Conservation (phyloP, 2,888 invertebrate species). For the Perithous albicinctus region DNA sequence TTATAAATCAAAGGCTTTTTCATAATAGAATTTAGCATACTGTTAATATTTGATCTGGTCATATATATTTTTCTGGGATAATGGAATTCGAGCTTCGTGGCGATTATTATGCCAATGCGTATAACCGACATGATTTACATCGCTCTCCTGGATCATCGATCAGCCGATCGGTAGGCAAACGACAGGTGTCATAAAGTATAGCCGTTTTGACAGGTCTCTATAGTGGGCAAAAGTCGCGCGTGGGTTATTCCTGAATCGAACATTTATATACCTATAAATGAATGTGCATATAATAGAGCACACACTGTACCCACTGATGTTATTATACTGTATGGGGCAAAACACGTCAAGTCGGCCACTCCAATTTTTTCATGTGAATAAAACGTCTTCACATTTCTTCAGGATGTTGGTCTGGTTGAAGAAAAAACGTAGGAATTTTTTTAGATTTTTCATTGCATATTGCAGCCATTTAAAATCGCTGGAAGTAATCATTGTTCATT, state of each 20-base stretch:
- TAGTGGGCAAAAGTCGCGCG: slow-evolving; percentile 53
- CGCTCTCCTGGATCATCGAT: slow-evolving; percentile 38
- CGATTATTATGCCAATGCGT: neutral
- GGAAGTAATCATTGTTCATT: too few relatives aligned
- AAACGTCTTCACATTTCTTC: too few relatives aligned
- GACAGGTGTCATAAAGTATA: slow-evolving; percentile 62
- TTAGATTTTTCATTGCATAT: too few relatives aligned
- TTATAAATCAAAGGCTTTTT: neutral
- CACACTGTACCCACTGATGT: slow-evolving; percentile 2
- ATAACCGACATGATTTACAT: slow-evolving; percentile 16
- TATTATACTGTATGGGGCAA: slow-evolving; percentile 4
- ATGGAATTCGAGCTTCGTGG: neutral
- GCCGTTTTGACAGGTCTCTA: slow-evolving; percentile 54
- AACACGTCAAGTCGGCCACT: too few relatives aligned
- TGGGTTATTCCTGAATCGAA: slow-evolving; percentile 32
- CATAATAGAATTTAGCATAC: neutral
- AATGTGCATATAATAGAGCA: neutral
- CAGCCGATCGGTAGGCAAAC: slow-evolving; percentile 47
- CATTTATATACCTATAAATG: slow-evolving; percentile 11
- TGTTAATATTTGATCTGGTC: neutral
- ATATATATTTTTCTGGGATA: neutral
- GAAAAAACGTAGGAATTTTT: too few relatives aligned
- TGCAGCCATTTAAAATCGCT: too few relatives aligned
- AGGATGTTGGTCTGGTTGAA: too few relatives aligned
- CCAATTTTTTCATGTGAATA: too few relatives aligned